Evolutionary conservation across 2,888 invertebrate species (phyloP).

Genomic region (Tiliacea citrago): DNA sequence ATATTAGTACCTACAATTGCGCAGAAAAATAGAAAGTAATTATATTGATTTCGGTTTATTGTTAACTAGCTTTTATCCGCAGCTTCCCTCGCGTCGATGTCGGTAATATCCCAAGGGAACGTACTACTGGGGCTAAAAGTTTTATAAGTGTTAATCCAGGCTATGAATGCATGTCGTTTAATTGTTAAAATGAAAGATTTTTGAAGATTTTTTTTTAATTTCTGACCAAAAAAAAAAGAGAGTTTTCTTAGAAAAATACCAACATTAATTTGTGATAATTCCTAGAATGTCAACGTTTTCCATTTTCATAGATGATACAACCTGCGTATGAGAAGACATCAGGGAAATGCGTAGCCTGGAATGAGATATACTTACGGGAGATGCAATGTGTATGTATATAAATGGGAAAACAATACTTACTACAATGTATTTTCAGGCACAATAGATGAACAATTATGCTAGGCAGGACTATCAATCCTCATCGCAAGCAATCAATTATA

Average conservation of each 20-base stretch:
- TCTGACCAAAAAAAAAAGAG: too few species aligned
- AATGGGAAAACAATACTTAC: not conserved
- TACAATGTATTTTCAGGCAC: slow-evolving; percentile 25
- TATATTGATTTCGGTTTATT: not conserved
- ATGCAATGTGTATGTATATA: too few species aligned
- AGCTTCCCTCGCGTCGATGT: too few species aligned
- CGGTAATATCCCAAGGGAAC: too few species aligned
- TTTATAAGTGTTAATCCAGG: too few species aligned
- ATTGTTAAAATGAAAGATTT: too few species aligned
- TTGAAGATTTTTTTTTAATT: too few species aligned
- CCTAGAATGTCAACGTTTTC: not conserved
- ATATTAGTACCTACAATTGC: not conserved
- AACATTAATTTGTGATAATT: not conserved
- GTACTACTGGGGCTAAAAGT: too few species aligned
- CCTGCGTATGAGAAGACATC: not conserved
- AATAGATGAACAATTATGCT: slow-evolving; percentile 45
- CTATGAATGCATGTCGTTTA: too few species aligned
- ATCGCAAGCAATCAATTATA: slow-evolving; percentile 54
- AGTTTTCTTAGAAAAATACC: not conserved
- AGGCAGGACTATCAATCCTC: slow-evolving; percentile 57
- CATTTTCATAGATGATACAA: not conserved
- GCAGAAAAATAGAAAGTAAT: not conserved
- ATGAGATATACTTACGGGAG: too few species aligned
- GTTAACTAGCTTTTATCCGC: too few species aligned
- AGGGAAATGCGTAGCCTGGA: not conserved